phyloP scores from a whole-genome alignment of 2,888 invertebrate genomes.

The Frankliniella fusca region DNA sequence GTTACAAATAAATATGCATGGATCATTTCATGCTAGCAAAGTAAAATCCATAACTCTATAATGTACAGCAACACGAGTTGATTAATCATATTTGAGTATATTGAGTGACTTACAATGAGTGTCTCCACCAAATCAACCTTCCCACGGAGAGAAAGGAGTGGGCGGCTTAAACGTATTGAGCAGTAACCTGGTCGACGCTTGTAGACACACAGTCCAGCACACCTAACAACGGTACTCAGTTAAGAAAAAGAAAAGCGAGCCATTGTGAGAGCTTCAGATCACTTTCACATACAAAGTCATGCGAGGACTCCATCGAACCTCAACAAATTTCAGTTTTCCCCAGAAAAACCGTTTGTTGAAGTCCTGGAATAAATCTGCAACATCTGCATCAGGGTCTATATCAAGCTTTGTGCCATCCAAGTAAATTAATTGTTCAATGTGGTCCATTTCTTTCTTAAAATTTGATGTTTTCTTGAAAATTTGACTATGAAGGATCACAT shows the following conservation, averaged over 20 bases:
- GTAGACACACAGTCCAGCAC: slow-evolving; percentile 70
- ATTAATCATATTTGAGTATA: not conserved
- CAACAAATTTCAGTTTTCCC: not conserved
- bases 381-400: not conserved
- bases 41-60: slow-evolving; percentile 32
- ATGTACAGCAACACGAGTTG: too few relatives aligned
- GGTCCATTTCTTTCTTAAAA: not conserved
- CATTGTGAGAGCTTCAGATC: too few relatives aligned
- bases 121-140: slow-evolving; percentile 93
- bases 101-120: slow-evolving; percentile 59
- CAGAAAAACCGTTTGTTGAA: not conserved
- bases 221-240: slow-evolving; percentile 42
- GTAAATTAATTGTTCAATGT: not conserved
- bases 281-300: not conserved
- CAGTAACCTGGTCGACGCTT: slow-evolving; percentile 69
- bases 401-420: not conserved
- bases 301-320: not conserved
- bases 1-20: slow-evolving; percentile 93
- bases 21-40: slow-evolving; percentile 90
- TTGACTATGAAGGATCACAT: not conserved
- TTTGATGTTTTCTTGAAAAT: too few relatives aligned
- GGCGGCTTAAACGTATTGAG: slow-evolving; percentile 79
- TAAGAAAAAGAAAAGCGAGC: too few relatives aligned
- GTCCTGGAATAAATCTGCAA: not conserved
- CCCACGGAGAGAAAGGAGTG: slow-evolving; percentile 82